Evolutionary conservation across 1,140 invertebrate species (phyloP), one percentile per base, ranked within the genome.

Genomic region (Apis cerana): DNA sequence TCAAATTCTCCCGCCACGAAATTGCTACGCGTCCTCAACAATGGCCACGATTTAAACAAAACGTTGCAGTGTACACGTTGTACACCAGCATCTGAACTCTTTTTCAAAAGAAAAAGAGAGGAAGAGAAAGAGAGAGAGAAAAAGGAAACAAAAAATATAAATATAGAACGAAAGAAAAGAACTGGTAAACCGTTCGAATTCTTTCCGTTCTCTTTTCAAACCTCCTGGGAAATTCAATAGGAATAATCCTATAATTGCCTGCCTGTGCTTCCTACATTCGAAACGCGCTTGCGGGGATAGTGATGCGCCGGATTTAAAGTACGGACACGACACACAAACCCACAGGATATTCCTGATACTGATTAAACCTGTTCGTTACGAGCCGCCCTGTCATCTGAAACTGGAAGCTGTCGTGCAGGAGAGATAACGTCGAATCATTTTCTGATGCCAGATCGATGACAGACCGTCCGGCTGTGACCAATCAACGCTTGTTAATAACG

Each of bases 291-390:
- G 83, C 82, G 64, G 33, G 33, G 75, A 83, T 87, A 71, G 56
- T 69, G 70, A 87, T 86, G 83, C 80, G 67, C 61, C 50, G 81
- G 80, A 87, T 87, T 77, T 80, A 82, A 87, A 87, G 81, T 87
- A 77, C 62, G 52, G 21, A 52, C 33, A 23, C 74, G 67, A 43
- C 52, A 56, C 69, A 74, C 81, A 77, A 69, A 59, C 65, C 68
- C 62, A 54, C 81, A 82, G 68, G 82, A 87, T 80, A 84, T 62
- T 80, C 64, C 61, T 74, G 85, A 62, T 74, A 64, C 76, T 87
- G 76, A 87, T 87, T 84, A 78, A 87, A 87, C 85, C 83, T 87
- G 85, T 87, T 87, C 81, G 80, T 87, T 84, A 83, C 71, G 43
- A 69, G 13, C 48, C 43, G 54, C 17, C 23, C 27, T 58, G 62